phyloP scores from a whole-genome alignment of 2,888 invertebrate genomes.

The Oscheius sp. region DNA sequence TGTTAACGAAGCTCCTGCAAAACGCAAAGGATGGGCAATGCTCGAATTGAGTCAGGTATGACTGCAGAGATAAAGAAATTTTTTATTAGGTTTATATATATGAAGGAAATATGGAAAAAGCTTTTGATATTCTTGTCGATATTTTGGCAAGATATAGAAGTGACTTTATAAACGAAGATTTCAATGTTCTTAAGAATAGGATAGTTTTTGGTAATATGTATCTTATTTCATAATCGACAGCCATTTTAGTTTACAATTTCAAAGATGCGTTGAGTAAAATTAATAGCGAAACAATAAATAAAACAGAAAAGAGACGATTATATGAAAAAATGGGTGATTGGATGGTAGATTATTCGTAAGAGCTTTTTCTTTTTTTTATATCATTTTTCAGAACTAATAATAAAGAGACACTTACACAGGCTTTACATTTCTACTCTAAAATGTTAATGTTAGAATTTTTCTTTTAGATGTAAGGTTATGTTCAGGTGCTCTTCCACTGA shows the following conservation, averaged over 20 bases:
- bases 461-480: not conserved
- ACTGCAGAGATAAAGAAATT: not conserved
- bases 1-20: slow-evolving; percentile 5
- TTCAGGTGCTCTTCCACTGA: not conserved
- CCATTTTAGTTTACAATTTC: not conserved
- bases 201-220: not conserved
- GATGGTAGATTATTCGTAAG: slow-evolving; percentile 9
- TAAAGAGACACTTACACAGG: slow-evolving; percentile 4
- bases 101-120: slow-evolving; percentile 4
- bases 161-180: not conserved
- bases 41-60: not conserved
- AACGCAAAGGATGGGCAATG: slow-evolving; percentile 1
- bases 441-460: not conserved
- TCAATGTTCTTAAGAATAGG: not conserved
- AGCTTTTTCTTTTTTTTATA: not conserved
- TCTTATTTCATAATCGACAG: not conserved
- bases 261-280: not conserved
- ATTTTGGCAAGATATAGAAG: not conserved
- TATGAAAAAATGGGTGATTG: not conserved
- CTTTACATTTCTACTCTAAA: not conserved
- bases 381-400: not conserved
- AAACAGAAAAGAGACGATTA: not conserved
- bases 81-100: not conserved
- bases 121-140: not conserved
- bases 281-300: not conserved